phyloP scores from a whole-genome alignment of 1,140 invertebrate genomes.

The Magallana angulata region DNA sequence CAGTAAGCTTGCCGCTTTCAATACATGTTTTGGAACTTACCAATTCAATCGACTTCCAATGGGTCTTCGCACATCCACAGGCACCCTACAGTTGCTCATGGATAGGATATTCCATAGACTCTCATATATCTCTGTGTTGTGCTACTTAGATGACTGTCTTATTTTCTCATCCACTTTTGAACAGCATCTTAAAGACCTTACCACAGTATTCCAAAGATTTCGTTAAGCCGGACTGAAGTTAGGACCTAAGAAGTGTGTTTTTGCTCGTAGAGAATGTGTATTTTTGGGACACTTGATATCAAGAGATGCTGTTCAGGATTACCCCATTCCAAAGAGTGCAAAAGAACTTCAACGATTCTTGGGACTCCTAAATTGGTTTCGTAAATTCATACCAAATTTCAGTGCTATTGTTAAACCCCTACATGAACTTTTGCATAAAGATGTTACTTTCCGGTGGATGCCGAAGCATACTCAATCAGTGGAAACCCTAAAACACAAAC shows the following conservation, averaged over 20 bases:
- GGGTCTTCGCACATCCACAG: constrained; percentile 42
- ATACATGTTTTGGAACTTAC: constrained; percentile 56
- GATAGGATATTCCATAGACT: constrained; percentile 45
- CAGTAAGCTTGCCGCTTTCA: constrained; percentile 47
- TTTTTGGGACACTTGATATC: constrained; percentile 47
- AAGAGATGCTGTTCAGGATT: constrained; percentile 32
- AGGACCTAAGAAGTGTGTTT: constrained; percentile 31
- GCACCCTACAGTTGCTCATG: constrained; percentile 48
- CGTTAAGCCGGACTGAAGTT: constrained; percentile 45
- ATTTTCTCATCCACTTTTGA: constrained; percentile 8
- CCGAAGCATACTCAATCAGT: background rate
- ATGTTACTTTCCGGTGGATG: constrained; percentile 6
- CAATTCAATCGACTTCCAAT: constrained; percentile 47
- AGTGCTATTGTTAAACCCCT: constrained; percentile 8
- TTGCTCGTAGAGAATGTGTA: constrained; percentile 13
- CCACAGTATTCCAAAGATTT: constrained; percentile 39
- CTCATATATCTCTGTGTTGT: constrained; percentile 35
- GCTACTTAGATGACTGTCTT: constrained; percentile 48
- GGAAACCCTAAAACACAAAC: background rate
- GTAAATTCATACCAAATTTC: constrained; percentile 48
- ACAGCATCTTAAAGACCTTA: constrained; percentile 40
- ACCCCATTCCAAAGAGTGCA: background rate
- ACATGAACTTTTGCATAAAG: constrained; percentile 11
- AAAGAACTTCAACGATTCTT: constrained; percentile 37
- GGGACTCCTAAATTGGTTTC: constrained; percentile 47